Evolutionary conservation across 2,888 invertebrate species (phyloP), one percentile per base, ranked within the genome.

Genomic region (Notodromas monacha): DNA sequence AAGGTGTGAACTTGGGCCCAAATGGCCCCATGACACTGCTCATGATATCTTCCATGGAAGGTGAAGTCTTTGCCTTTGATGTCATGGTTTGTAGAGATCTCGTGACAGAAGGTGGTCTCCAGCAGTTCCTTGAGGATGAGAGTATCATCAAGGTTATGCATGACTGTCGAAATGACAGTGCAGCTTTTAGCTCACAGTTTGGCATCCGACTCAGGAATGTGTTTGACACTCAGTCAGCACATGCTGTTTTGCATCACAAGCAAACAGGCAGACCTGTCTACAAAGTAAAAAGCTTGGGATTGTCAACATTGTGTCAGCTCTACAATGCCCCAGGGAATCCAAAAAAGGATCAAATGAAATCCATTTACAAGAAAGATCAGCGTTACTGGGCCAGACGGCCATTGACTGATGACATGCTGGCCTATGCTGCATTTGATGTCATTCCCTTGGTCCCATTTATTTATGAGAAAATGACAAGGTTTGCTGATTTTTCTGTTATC

Each of bases 171-270:
- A 79, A 76, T 49, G 77, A 77, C 52, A 73, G 77, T 34, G 68
- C 68, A 29, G 77, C 74, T 54, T 59, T 84, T 39, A 67, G 63
- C 52, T 62, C 63, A 46, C 79, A 81, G 45, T 79, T 68, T 55
- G 68, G 68, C 38, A 70, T 81, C 37, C 61, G 65, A 31, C 51
- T 81, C 41, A 60, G 60, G 37, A 70, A 68, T 50, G 73, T 84
- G 30, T 81, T 84, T 48, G 81, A 84, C 47, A 81, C 81, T 16
- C 81, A 64, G 59, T 69, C 72, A 21, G 84, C 81, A 26, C 77
- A 86, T 50, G 73, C 81, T 31, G 69, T 86, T 8, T 52, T 86
- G 30, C 76, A 81, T 44, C 68, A 66, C 44, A 81, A 81, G 52
- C 72, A 76, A 42, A 72, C 68, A 35, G 67, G 68, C 35, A 69